phyloP scores from a whole-genome alignment of 2,113 vertebrate species.

The Ailuropoda melanoleuca region DNA sequence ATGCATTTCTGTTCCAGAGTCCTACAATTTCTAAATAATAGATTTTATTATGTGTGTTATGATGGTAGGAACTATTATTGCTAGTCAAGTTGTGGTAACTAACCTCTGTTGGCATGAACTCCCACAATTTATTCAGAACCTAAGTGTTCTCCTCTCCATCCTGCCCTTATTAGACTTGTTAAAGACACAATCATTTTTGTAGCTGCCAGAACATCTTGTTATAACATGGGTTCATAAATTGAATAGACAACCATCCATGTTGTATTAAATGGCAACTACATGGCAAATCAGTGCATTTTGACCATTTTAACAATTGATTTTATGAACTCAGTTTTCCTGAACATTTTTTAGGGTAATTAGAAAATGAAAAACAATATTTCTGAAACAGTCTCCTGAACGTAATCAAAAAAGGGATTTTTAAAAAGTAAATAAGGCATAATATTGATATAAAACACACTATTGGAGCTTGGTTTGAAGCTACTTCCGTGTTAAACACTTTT shows the following conservation, averaged over 20 bases:
- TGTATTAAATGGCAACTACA: neutral
- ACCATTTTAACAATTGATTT: slow-evolving; percentile 27
- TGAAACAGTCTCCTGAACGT: slow-evolving; percentile 26
- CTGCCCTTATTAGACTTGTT: neutral
- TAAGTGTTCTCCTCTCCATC: neutral
- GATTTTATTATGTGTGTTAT: slow-evolving; percentile 21
- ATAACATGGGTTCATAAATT: neutral
- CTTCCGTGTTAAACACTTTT: neutral
- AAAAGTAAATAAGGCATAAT: neutral
- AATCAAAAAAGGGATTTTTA: slow-evolving; percentile 8
- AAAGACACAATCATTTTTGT: neutral
- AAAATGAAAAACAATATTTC: slow-evolving; percentile 10
- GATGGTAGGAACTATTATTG: neutral
- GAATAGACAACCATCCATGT: neutral
- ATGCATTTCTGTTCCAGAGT: slow-evolving; percentile 45
- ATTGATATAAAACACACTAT: neutral
- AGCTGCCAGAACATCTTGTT: neutral
- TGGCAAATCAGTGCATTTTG: slow-evolving; percentile 14
- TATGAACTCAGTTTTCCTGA: slow-evolving; percentile 8
- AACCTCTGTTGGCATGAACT: neutral
- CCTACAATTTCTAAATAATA: slow-evolving; percentile 29
- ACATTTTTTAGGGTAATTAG: neutral
- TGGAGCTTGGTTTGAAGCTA: neutral
- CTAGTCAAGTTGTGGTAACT: neutral
- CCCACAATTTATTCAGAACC: neutral